Evolutionary conservation across 1,140 invertebrate genomes (phyloP).

Genomic region (Globodera ellingtonae): DNA sequence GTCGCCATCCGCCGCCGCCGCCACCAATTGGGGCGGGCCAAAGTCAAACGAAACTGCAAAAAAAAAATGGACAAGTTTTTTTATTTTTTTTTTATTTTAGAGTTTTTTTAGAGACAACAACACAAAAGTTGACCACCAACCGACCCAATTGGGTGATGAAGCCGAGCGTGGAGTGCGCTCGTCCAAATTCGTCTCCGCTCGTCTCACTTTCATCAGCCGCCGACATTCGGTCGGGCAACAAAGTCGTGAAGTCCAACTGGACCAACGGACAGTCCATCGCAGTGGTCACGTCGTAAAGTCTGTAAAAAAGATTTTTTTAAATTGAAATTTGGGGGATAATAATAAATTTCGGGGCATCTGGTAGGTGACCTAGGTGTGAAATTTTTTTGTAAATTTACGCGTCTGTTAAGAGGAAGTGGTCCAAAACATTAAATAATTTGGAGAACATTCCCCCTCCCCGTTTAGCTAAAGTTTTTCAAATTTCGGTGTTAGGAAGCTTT

Average conservation of each 20-base stretch:
- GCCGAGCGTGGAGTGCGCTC: slow-evolving; percentile 7
- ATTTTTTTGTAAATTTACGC: no score
- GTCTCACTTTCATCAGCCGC: slow-evolving; percentile 9
- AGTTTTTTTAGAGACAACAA: neutral
- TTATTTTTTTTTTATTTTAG: neutral
- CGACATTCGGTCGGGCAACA: slow-evolving; percentile 10
- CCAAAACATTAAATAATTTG: no score
- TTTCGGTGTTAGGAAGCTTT: no score
- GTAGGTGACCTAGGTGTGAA: no score
- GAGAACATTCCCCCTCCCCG: no score
- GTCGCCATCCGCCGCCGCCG: neutral
- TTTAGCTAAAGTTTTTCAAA: no score
- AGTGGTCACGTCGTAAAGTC: slow-evolving; percentile 20
- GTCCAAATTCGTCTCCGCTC: slow-evolving; percentile 8
- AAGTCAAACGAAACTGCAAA: slow-evolving; percentile 29
- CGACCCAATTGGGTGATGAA: slow-evolving; percentile 26
- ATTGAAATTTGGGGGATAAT: neutral
- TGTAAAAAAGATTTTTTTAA: neutral
- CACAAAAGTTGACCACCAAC: neutral
- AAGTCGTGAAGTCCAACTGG: slow-evolving; percentile 5
- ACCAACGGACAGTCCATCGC: neutral
- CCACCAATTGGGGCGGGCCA: neutral
- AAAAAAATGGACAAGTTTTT: neutral
- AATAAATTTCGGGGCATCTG: neutral
- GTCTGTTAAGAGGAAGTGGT: no score